Conservation (phyloP, 2,797 vertebrate species). For the Tauraco hartlaubi region DNA sequence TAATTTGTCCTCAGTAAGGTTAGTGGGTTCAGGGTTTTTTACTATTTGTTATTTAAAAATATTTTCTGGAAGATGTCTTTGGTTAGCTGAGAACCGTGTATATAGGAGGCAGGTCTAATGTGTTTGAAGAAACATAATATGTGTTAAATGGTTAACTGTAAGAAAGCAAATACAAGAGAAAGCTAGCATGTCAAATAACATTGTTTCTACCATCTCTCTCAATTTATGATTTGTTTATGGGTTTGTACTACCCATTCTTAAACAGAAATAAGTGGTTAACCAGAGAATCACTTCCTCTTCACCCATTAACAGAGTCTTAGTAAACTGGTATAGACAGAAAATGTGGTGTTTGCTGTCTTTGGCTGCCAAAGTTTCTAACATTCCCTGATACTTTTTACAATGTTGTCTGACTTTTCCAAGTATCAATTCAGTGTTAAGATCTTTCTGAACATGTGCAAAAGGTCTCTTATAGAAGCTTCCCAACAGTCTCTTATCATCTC, state of each 20-base stretch:
- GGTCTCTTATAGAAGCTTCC: not conserved
- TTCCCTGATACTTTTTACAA: not conserved
- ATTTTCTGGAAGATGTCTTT: not conserved
- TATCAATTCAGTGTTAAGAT: not conserved
- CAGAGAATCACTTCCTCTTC: not conserved
- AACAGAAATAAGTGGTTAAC: not conserved
- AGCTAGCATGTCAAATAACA: not conserved
- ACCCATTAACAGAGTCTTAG: not conserved
- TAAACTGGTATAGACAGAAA: not conserved
- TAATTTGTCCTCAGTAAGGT: not conserved
- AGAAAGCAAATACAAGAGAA: not conserved
- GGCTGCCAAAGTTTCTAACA: not conserved
- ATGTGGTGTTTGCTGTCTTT: fast-evolving
- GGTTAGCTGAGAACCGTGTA: not conserved
- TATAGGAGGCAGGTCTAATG: not conserved
- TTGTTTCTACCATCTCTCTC: not conserved
- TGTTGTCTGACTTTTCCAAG: not conserved
- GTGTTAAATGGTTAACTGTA: not conserved
- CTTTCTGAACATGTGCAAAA: not conserved
- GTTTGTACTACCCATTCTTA: not conserved
- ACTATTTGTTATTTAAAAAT: not conserved
- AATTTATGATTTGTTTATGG: not conserved
- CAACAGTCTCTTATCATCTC: not conserved
- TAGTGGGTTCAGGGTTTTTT: not conserved
- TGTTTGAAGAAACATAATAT: not conserved